Base-by-base conservation (phyloP, 2,113 vertebrate genomes). In the Alosa alosa region DNA sequence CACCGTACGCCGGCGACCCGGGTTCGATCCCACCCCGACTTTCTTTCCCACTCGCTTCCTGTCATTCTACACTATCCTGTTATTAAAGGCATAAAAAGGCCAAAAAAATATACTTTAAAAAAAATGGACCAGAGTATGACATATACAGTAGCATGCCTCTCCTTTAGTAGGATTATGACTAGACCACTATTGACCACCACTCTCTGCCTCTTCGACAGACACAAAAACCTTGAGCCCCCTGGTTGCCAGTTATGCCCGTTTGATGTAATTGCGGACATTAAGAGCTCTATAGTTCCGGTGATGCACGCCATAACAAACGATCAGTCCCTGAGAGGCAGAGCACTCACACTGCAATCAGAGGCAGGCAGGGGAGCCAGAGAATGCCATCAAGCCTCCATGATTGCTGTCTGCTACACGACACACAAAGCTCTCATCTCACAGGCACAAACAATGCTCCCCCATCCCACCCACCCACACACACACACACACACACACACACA, bases 361-460 rank as follows among this genome's bases (percentile, higher is more conserved):
- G 72, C 72, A 78, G 72, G 72, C 72, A 78, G 72, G 72, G 36
- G 31, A 39, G 72, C 25, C 25, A 17, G 72, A 78, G 72, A 78
- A 78, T 78, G 72, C 72, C 72, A 78, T 78, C 72, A 78, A 78
- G 72, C 36, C 72, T 78, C 72, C 72, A 4, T 78, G 72, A 78
- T 78, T 78, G 5, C 72, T 39, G 72, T 78, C 72, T 39, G 72
- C 72, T 11, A 78, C 72, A 39, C 31, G 25, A 39, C 2, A 4
- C 72, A 17, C 72, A 78, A 78, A 39, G 72, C 72, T 78, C 72
- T 39, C 72, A 78, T 78, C 72, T 39, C 72, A 11, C 5, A 25
- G 60, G 60, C 60, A 72, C 72, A 44, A 44, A 78, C 72, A 78
- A 78, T 78, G 72, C 72, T 17, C 41, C 41, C 41, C 41, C 41